A percentile compares a stretch with the other conserved stretches of the same genome.
Conservation (phyloP, 2,888 invertebrate species). For the Zygogramma bicolorata region DNA sequence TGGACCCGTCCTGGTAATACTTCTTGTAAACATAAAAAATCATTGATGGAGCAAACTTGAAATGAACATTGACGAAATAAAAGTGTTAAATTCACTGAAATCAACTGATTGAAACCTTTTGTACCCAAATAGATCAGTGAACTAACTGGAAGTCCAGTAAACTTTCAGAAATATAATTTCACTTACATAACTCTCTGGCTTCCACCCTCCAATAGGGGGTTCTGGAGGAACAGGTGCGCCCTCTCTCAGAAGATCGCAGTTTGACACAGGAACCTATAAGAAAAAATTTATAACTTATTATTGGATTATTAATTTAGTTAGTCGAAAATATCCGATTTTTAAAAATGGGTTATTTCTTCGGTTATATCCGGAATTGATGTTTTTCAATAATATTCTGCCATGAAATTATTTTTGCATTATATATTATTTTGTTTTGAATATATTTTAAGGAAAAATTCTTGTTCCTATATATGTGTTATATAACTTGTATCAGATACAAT, state of each 20-base stretch:
- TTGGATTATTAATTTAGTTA: too few species aligned
- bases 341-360: too few species aligned
- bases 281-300: too few species aligned
- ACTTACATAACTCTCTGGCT: slow-evolving; percentile 82
- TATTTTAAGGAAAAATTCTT: too few species aligned
- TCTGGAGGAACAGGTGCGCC: slow-evolving; percentile 96
- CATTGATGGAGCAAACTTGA: not conserved
- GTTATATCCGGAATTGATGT: too few species aligned
- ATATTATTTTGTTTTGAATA: too few species aligned
- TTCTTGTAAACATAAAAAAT: slow-evolving; percentile 71
- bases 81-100: not conserved
- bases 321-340: too few species aligned
- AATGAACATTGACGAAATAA: not conserved
- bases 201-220: slow-evolving; percentile 87
- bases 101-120: not conserved
- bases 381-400: too few species aligned
- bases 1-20: slow-evolving; percentile 92
- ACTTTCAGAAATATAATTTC: not conserved
- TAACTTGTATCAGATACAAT: too few species aligned
- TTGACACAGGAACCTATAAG: slow-evolving; percentile 71
- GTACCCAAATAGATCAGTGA: not conserved
- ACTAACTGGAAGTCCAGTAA: not conserved
- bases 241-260: slow-evolving; percentile 86
- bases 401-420: too few species aligned
- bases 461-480: too few species aligned